Evolutionary conservation across 2,113 vertebrate species (phyloP).

Genomic region (Cryptomyrus ogoouensis): DNA sequence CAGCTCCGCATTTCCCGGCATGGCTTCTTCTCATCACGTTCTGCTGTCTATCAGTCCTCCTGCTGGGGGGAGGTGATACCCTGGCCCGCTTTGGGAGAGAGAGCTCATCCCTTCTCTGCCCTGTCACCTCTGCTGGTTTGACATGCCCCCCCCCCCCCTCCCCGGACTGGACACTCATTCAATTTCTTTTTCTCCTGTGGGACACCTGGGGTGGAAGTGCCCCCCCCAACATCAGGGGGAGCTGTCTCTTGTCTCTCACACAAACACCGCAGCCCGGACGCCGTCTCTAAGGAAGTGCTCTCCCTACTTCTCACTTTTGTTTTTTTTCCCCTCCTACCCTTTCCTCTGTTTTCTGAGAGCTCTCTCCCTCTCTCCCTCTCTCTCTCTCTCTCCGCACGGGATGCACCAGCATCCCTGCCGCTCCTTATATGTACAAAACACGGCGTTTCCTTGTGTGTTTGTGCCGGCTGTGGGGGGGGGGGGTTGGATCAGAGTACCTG

Average conservation of each 20-base stretch:
- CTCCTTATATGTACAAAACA: slow-evolving; percentile 19
- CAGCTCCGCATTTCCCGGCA: neutral
- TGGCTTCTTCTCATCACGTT: neutral
- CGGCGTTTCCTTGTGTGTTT: neutral
- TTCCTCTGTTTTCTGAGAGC: neutral
- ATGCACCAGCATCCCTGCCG: neutral
- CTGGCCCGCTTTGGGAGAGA: neutral
- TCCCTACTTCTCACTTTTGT: slow-evolving; percentile 19
- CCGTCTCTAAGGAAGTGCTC: slow-evolving; percentile 14
- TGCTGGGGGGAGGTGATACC: neutral
- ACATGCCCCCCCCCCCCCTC: neutral
- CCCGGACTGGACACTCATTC: too few relatives aligned
- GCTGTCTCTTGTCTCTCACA: neutral
- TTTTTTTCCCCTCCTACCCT: neutral
- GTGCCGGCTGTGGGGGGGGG: too few relatives aligned
- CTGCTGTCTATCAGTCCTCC: neutral
- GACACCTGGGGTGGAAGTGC: slow-evolving; percentile 14
- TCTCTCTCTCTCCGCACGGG: neutral
- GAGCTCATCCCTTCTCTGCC: neutral
- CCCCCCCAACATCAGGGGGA: neutral
- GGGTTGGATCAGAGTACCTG: neutral
- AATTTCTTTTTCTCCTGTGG: neutral
- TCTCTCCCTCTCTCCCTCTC: neutral
- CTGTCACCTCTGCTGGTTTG: neutral
- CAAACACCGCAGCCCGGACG: neutral